Evolutionary conservation across 2,113 vertebrate species (phyloP), one percentile per base, ranked within the genome.

Genomic region (Lepus timidus): DNA sequence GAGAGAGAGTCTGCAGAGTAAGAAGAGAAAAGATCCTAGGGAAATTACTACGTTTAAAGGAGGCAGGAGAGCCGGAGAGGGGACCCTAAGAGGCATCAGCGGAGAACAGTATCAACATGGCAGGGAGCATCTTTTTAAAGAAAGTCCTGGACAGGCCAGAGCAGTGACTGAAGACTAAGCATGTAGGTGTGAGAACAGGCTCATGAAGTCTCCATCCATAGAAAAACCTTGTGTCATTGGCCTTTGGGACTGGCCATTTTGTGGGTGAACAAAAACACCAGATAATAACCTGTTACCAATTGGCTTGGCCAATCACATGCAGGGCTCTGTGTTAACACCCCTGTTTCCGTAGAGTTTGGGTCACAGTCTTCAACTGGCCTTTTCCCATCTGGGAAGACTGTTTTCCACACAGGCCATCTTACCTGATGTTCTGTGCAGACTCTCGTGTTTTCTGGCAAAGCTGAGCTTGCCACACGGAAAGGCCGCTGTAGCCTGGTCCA

Each of bases 71-170:
- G 52, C 61, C 2, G 25, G 62, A 71, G 61, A 14, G 82, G 58
- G 76, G 25, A 3, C 6, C 0, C 9, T 1, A 4, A 3, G 58
- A 44, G n/a, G 83, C 6, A 29, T 1, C 5, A 1, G 23, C 7
- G 4, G 51, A 33, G 62, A 68, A 2, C 4, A 7, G 44, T 9
- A 10, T 71, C 51, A 3, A 3, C 27, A 23, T 76, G 39, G 36
- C 13, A 20, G 36, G 14, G 39, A 2, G 13, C 27, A 29, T 52
- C 2, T 0, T 71, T 68, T 70, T 2, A 0, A 44, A 6, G 27
- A 44, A 19, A 6, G 11, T 11, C 16, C 75, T 33, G 3, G 9
- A 49, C 55, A n/a, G 68, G n/a, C 2, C 1, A 2, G 11, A 65
- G 3, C 10, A 6, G 52, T 16, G 39, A 23, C 68, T 12, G 31